Conservation (phyloP, 2,113 vertebrate genomes). For the Phaethon lepturus region DNA sequence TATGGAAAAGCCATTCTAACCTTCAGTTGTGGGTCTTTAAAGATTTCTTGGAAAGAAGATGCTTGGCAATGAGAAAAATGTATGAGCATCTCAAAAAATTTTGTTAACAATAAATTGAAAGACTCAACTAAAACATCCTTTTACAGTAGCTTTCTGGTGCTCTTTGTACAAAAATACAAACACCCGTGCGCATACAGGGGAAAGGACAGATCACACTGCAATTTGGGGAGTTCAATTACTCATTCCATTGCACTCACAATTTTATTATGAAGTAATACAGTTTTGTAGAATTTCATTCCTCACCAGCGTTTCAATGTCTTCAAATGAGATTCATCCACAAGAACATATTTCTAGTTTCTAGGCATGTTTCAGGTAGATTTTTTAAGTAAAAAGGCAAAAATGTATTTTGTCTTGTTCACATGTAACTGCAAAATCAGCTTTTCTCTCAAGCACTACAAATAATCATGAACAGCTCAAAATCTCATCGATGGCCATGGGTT, state of each 20-base stretch:
- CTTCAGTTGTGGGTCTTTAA: not conserved
- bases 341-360: not conserved
- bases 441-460: not conserved
- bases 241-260: not conserved
- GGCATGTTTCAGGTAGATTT: not conserved
- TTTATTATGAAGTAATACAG: not conserved
- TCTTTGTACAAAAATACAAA: not conserved
- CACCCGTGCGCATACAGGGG: not conserved
- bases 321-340: not conserved
- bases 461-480: constrained; percentile 20
- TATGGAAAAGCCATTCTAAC: not conserved
- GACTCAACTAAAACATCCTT: not conserved
- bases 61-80: not conserved
- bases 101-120: not conserved
- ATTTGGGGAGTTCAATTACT: not conserved
- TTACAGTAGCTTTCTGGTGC: not conserved
- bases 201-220: not conserved
- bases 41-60: not conserved
- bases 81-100: not conserved
- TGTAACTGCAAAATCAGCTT: constrained; percentile 27
- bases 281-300: constrained; percentile 25
- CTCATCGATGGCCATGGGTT: not conserved
- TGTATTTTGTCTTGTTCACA: not conserved
- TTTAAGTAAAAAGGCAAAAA: not conserved
- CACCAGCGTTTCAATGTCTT: not conserved